Conservation (phyloP, 2,113 vertebrate species). For the Rostratula benghalensis region DNA sequence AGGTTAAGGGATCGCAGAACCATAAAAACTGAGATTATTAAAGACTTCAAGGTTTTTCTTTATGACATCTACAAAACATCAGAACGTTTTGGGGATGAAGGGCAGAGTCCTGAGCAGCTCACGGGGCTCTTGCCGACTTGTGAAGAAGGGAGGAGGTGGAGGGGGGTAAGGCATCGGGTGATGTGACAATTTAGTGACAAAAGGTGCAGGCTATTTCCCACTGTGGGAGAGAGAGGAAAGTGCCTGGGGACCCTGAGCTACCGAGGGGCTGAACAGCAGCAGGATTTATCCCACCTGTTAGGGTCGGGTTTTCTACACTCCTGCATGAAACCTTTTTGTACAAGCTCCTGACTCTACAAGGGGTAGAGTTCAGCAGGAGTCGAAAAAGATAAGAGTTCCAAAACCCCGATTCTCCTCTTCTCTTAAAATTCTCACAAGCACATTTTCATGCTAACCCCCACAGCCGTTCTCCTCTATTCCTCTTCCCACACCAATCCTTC, state of each 20-base stretch:
- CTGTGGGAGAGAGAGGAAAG: neutral
- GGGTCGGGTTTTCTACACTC: rapidly evolving
- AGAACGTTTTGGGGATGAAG: neutral
- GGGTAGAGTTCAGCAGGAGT: neutral
- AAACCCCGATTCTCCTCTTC: neutral
- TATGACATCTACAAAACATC: neutral
- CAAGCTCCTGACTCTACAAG: neutral
- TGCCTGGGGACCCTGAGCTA: neutral
- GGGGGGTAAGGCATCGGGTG: rapidly evolving
- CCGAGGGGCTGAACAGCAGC: neutral
- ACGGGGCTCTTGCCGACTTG: rapidly evolving
- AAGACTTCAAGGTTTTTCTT: neutral
- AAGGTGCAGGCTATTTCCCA: neutral
- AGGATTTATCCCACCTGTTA: neutral
- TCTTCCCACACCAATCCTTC: neutral
- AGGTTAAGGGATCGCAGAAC: neutral
- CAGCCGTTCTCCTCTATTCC: too few relatives aligned
- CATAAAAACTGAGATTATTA: neutral
- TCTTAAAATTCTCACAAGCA: neutral
- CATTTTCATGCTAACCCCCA: neutral
- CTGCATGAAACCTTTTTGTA: neutral
- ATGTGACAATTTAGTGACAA: neutral
- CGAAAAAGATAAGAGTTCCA: neutral
- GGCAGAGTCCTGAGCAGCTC: neutral
- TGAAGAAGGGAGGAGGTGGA: neutral